phyloP scores from a whole-genome alignment of 2,113 vertebrate species.

The Rhombomys opimus region DNA sequence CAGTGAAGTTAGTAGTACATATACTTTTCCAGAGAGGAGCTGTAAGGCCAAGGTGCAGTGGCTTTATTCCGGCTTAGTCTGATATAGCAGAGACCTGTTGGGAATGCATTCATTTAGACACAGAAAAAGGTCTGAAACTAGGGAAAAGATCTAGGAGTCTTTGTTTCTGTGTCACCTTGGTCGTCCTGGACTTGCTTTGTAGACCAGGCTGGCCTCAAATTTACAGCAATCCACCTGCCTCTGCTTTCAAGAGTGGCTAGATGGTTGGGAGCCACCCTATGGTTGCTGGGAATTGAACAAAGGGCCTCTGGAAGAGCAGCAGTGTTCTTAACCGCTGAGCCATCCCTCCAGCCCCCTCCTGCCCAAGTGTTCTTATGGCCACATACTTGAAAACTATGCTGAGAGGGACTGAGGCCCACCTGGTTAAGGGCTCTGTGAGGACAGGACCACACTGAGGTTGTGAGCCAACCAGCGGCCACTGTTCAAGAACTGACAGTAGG shows the following conservation, averaged over 20 bases:
- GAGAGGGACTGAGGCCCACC: neutral
- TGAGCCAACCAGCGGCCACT: neutral
- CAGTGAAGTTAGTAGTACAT: neutral
- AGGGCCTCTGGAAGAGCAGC: too few species aligned
- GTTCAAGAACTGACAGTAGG: neutral
- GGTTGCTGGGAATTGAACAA: too few species aligned
- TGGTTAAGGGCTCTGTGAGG: neutral
- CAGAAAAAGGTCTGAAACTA: neutral
- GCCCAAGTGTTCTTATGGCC: neutral
- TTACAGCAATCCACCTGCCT: too few species aligned
- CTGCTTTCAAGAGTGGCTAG: too few species aligned
- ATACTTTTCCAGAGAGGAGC: neutral
- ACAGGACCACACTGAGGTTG: neutral
- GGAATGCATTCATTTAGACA: neutral
- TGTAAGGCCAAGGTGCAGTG: neutral
- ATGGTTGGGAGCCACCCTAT: too few species aligned
- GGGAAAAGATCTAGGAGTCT: neutral
- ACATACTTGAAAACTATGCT: neutral
- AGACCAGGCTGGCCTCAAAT: too few species aligned
- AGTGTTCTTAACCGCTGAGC: too few species aligned
- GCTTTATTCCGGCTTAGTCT: neutral
- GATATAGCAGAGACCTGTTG: too few species aligned
- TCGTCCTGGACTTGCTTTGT: too few species aligned
- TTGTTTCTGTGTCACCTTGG: too few species aligned
- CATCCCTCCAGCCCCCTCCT: too few species aligned